A percentile compares a stretch with the other conserved stretches of the same genome.
phyloP scores from a whole-genome alignment of 2,797 vertebrate genomes.

The Lagorchestes hirsutus region DNA sequence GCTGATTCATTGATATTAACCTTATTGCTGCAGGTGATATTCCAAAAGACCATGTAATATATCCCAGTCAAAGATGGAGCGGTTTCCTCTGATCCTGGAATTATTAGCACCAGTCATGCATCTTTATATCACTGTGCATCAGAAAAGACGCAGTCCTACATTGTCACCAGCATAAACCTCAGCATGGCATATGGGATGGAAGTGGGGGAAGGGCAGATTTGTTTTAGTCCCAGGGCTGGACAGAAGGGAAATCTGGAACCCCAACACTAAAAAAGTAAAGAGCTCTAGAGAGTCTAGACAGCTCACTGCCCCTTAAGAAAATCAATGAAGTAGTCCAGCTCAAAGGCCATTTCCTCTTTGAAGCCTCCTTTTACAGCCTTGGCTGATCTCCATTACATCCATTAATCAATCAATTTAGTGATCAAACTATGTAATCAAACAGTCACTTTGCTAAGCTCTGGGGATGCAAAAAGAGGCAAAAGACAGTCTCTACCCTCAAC shows the following conservation, averaged over 20 bases:
- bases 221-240: background rate
- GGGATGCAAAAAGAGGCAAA: too few species aligned
- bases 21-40: background rate
- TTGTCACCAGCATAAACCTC: background rate
- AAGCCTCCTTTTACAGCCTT: too few species aligned
- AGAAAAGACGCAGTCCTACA: fast-evolving
- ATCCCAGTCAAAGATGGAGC: fast-evolving
- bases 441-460: too few species aligned
- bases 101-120: conserved; percentile 24
- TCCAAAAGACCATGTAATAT: background rate
- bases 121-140: background rate
- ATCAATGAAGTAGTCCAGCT: too few species aligned
- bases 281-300: too few species aligned
- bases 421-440: too few species aligned
- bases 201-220: background rate
- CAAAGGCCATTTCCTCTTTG: too few species aligned
- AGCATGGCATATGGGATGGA: background rate
- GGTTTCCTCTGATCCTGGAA: conserved; percentile 22
- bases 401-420: too few species aligned
- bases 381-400: too few species aligned
- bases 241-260: background rate
- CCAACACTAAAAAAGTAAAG: background rate
- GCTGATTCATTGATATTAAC: fast-evolving
- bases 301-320: too few species aligned
- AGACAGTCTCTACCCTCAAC: too few species aligned